Evolutionary conservation across 2,888 invertebrate genomes (phyloP), one percentile per base, ranked within the genome.

Genomic region (Hydropsyche betteni): DNA sequence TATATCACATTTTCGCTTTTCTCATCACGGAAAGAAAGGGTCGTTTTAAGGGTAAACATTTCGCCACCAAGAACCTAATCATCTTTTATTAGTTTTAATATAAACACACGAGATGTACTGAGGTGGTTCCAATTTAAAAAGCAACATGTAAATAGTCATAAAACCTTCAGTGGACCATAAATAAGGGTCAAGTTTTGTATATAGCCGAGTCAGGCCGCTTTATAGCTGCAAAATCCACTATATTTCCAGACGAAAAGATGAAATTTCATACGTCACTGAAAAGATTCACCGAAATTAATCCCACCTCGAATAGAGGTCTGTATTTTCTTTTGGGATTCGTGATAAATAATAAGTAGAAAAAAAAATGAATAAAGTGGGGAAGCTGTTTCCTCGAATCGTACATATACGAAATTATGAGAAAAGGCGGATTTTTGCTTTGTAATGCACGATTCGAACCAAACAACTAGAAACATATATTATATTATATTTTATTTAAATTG

Each of bases 181-280:
- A 64, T 64, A 36, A 34, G 34, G 64, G 64, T 64, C 64, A 64
- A 64, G 12, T 36, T 36, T 64, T 36, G 12, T 5, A 24, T 64
- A 34, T 12, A 64, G 34, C 64, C 34, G 10, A 33, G 61, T 33
- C 61, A 61, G 33, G 61, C 24, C 16, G 33, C 16, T 61, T 61
- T 24, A 5, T 16, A 61, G 33, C n/a, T 24, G 64, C 36, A 4
- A 44, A 44, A 44, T 44, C 6, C 4, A 44, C 44, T 64, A 36
- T 33, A 36, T 64, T 36, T n/a, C 34, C 36, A 36, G n/a, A 64
- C 2, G 36, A 36, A 64, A 64, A 64, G 64, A 64, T 64, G 64
- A 64, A 64, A 64, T 64, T 64, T 64, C 64, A 64, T 34, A 64
- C 64, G 64, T 61, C 61, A 24, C 33, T 16, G 24, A 5, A 24